These are phyloP conservation scores for Idaea biselata DNA, from an alignment of 2,888 invertebrate species.

Conservation along the genomic window DNA sequence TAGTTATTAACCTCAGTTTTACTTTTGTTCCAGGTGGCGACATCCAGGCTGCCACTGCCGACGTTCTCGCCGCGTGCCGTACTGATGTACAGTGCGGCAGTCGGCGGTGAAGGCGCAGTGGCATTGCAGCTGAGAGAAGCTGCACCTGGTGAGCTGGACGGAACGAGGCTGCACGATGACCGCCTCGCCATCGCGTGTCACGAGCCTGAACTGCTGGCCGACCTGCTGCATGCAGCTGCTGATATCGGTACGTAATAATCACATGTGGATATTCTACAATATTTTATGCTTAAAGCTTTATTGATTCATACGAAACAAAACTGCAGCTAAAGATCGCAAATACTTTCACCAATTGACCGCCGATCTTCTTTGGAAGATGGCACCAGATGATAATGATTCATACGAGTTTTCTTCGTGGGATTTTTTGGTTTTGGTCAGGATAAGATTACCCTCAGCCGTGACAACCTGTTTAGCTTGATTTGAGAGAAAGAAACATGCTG, in stretches of 20 bases:
- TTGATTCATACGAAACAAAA: no score
- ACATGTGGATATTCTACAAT: background rate
- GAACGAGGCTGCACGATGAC: slow-evolving; percentile 77
- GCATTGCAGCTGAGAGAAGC: slow-evolving; percentile 83
- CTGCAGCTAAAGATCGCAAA: no score
- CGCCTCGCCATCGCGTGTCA: slow-evolving; percentile 87
- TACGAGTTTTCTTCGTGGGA: no score
- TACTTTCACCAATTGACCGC: no score
- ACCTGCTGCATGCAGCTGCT: slow-evolving; percentile 85
- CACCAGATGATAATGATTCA: no score
- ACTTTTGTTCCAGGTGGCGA: slow-evolving; percentile 55
- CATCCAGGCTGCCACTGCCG: slow-evolving; percentile 74
- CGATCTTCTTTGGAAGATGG: no score
- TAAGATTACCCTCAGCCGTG: no score
- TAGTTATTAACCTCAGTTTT: background rate
- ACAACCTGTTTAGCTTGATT: no score
- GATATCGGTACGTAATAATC: slow-evolving; percentile 64
- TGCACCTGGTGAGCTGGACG: slow-evolving; percentile 71
- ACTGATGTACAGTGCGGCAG: slow-evolving; percentile 85
- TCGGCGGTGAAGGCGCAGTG: slow-evolving; percentile 81
- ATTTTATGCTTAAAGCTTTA: no score
- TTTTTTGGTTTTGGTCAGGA: no score
- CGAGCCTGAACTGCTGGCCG: slow-evolving; percentile 87
- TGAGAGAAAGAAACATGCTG: no score
- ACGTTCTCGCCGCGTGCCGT: slow-evolving; percentile 82